Conservation (phyloP, 2,888 invertebrate genomes). For the Eupithecia centaureata region DNA sequence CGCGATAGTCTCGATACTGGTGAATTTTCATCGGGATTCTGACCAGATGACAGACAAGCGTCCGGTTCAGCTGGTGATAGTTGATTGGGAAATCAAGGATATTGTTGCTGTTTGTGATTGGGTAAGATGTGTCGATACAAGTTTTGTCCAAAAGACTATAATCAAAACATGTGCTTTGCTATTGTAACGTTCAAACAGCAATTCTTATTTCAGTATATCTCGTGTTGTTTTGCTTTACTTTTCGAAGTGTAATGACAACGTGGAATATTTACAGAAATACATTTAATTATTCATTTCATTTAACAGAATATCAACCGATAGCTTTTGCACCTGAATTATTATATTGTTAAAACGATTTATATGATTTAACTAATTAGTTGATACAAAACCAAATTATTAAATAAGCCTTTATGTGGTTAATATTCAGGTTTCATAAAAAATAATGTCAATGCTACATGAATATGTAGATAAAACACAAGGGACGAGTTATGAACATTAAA, state of each 20-base stretch:
- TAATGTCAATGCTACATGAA: background rate
- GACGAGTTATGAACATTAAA: conserved; percentile 27
- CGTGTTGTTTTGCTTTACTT: background rate
- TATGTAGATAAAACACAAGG: background rate
- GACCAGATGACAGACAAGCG: conserved; percentile 8
- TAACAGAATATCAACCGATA: background rate
- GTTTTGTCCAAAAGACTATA: background rate
- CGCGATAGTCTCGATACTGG: conserved; percentile 33
- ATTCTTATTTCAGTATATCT: background rate
- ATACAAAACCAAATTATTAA: background rate
- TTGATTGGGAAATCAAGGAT: conserved; percentile 7
- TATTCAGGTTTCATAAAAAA: background rate
- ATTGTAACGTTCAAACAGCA: background rate
- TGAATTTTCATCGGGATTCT: conserved; percentile 36
- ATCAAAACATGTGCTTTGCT: background rate
- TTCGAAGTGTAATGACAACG: background rate
- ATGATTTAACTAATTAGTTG: background rate
- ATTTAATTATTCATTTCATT: too few relatives aligned
- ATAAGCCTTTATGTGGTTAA: background rate
- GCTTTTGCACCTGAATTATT: background rate
- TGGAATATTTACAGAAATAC: background rate
- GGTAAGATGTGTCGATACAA: background rate
- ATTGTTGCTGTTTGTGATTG: background rate
- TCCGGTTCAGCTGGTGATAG: conserved; percentile 6
- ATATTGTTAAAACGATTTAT: background rate